A percentile compares a stretch with the other conserved stretches of the same genome.
Conservation (phyloP, 2,113 vertebrate genomes). For the Amia ocellicauda region DNA sequence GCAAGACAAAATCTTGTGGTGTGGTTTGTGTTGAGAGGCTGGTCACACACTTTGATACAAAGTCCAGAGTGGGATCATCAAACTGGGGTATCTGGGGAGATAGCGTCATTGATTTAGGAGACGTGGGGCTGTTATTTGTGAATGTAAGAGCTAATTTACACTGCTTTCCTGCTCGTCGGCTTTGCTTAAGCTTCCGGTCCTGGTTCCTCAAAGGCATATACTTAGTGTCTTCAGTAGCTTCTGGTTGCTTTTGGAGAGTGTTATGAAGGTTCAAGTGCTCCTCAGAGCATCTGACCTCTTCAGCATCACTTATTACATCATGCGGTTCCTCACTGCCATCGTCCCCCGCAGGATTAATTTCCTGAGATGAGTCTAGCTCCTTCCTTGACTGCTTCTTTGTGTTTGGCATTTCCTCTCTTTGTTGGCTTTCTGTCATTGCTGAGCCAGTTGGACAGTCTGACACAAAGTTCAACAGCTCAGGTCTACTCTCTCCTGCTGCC, state of each 20-base stretch:
- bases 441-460: constrained; percentile 59
- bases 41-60: too few species aligned
- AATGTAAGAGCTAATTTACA: constrained; percentile 80
- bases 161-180: constrained; percentile 59
- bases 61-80: background rate
- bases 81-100: constrained; percentile 7
- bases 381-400: constrained; percentile 5
- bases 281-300: constrained; percentile 11
- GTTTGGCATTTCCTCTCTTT: constrained; percentile 38
- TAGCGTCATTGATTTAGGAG: constrained; percentile 16
- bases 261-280: constrained; percentile 3
- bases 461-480: constrained; percentile 56
- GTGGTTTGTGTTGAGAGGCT: constrained; percentile 73
- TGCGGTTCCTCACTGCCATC: constrained; percentile 28
- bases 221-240: background rate
- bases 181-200: constrained; percentile 55
- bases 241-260: too few species aligned
- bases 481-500: constrained; percentile 15
- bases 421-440: constrained; percentile 49
- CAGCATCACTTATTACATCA: constrained; percentile 25
- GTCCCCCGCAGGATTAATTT: background rate
- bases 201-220: constrained; percentile 28
- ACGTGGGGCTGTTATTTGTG: constrained; percentile 53
- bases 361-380: constrained; percentile 26
- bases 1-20: constrained; percentile 80